Conservation (phyloP, 2,113 vertebrate genomes). For the Tupaia tana region DNA sequence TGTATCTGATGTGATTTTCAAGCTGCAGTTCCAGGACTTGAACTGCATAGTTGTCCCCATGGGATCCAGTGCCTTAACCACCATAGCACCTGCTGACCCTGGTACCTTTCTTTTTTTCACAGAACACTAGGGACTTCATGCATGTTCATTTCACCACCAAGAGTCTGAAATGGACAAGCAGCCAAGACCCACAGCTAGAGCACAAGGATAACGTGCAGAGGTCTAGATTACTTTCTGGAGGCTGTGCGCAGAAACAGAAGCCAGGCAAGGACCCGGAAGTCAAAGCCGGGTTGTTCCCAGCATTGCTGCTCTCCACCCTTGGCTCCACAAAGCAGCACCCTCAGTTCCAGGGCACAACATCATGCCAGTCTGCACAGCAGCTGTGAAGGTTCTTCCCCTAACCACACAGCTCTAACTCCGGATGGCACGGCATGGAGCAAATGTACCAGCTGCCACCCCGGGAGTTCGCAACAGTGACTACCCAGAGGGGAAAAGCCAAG, state of each 20-base stretch:
- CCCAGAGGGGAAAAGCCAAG: background rate
- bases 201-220: background rate
- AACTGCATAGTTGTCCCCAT: too few species aligned
- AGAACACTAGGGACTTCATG: background rate
- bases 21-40: too few species aligned
- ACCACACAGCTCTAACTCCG: background rate
- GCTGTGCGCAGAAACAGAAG: background rate
- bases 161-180: background rate
- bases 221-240: background rate
- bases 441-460: background rate
- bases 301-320: rapidly evolving
- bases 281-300: rapidly evolving
- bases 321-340: background rate
- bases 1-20: too few species aligned
- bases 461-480: background rate
- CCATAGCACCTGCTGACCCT: too few species aligned
- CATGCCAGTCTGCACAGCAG: background rate
- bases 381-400: background rate
- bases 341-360: background rate
- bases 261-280: background rate
- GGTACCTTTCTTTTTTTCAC: background rate
- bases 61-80: too few species aligned
- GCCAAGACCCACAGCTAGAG: background rate
- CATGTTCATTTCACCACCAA: background rate
- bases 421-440: rapidly evolving